Evolutionary conservation across 2,113 vertebrate genomes (phyloP).

Genomic region (Caranx melampygus): DNA sequence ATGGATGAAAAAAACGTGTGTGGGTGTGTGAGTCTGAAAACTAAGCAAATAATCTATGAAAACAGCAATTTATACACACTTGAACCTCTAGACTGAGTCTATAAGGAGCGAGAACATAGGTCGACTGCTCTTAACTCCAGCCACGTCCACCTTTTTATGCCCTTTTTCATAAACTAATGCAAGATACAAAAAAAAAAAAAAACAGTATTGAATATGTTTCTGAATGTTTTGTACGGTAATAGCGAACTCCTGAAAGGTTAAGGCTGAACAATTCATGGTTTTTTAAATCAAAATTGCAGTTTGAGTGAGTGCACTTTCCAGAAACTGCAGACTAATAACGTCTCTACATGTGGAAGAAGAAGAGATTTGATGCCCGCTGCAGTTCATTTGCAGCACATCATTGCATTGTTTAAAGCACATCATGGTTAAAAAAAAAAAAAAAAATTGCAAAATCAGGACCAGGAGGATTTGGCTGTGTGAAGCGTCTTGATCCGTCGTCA

Average conservation of each 20-base stretch:
- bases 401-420: neutral
- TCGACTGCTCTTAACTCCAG: neutral
- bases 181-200: neutral
- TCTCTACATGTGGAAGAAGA: too few relatives aligned
- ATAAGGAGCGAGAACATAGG: neutral
- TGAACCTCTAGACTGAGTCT: neutral
- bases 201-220: neutral
- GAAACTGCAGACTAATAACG: neutral
- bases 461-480: neutral
- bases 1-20: neutral
- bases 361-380: neutral
- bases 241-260: neutral
- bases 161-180: neutral
- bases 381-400: neutral
- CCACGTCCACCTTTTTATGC: neutral
- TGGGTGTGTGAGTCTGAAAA: neutral
- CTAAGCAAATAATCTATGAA: too few relatives aligned
- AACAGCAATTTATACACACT: neutral
- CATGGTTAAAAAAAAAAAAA: neutral
- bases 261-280: neutral
- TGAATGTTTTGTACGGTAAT: neutral
- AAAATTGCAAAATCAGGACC: slow-evolving; percentile 13
- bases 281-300: neutral
- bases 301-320: neutral
- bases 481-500: slow-evolving; percentile 1